These are phyloP conservation scores for Lontra canadensis DNA, from an alignment of 2,113 vertebrate genomes.

Conservation along the genomic window DNA sequence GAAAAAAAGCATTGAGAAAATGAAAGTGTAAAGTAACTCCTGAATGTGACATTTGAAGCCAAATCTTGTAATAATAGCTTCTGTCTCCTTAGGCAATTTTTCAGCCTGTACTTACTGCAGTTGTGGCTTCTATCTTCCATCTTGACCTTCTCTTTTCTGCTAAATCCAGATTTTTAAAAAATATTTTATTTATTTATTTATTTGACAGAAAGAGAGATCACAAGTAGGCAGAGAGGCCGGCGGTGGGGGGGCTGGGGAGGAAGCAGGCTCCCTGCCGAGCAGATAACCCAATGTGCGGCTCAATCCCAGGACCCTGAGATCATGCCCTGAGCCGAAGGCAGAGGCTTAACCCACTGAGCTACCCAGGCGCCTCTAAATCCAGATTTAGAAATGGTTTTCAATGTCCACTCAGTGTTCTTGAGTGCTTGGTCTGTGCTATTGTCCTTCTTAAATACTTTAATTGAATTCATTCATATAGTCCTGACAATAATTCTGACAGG, in stretches of 20 bases:
- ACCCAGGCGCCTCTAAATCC: background rate
- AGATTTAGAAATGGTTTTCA: background rate
- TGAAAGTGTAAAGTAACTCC: background rate
- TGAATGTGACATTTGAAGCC: background rate
- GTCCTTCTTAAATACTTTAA: background rate
- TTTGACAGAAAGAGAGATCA: no score
- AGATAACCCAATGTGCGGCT: no score
- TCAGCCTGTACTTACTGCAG: background rate
- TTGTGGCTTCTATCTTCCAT: background rate
- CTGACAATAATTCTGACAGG: background rate
- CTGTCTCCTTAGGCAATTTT: background rate
- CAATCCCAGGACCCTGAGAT: no score
- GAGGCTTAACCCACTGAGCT: no score
- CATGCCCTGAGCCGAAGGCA: no score
- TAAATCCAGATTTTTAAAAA: background rate
- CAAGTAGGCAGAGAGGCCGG: no score
- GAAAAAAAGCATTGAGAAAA: background rate
- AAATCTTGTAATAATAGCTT: background rate
- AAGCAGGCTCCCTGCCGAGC: no score
- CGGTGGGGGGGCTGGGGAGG: accelerated
- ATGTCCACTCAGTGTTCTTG: background rate
- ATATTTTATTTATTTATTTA: no score
- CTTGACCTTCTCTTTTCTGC: background rate
- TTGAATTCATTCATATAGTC: background rate
- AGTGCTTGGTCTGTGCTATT: background rate